Base-by-base conservation (phyloP, 2,113 vertebrate genomes). In the Dolichotis patagonum region DNA sequence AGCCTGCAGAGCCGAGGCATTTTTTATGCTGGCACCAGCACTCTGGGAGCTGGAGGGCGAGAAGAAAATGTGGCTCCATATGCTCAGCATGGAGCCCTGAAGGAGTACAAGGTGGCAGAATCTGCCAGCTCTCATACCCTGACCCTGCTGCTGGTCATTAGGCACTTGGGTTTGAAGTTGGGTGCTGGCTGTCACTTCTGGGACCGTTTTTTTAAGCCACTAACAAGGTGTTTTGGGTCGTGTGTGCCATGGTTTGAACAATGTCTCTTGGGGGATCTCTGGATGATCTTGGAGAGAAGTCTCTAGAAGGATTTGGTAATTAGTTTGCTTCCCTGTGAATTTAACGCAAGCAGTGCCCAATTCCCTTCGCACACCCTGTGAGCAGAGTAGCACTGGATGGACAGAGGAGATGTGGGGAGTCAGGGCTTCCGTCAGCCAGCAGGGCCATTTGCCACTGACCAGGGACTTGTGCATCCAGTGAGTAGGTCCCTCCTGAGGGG, bases 1-100 rank as follows among this genome's bases (percentile, higher is more conserved):
- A 28, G 91, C 49, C 92, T 73, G 86, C 80, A 77, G 88, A 75
- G 93, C 85, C 92, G 75, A 94, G 91, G 83, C 82, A 24, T 80
- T 93, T 91, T 93, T 97, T 83, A 56, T 81, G 91, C 88, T 96
- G 96, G 93, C 94, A 91, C 86, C 83, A 91, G 93, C 86, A 75
- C 89, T 91, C 91, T 83, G 80, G 83, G 84, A 96, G 56, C 92
- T 94, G 63, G 84, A 80, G 84, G 85, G 90, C 80, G 86, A 84
- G 83, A 94, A 89, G 84, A 75, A 86, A 96, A 88, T 20, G 43
- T 1, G 0, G 71, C 54, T 90, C 73, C 28, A 56, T 62, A 32
- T 62, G 95, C 86, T 38, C n/a, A 35, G 20, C 1, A 16, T 62
- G 73, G 80, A 84, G 67, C 69, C 38, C 56, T 69, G 89, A 52